A percentile compares a stretch with the other conserved stretches of the same genome.
These are phyloP conservation scores for Coelopa frigida DNA, from an alignment of 1,140 invertebrate species.

Conservation along the genomic window DNA sequence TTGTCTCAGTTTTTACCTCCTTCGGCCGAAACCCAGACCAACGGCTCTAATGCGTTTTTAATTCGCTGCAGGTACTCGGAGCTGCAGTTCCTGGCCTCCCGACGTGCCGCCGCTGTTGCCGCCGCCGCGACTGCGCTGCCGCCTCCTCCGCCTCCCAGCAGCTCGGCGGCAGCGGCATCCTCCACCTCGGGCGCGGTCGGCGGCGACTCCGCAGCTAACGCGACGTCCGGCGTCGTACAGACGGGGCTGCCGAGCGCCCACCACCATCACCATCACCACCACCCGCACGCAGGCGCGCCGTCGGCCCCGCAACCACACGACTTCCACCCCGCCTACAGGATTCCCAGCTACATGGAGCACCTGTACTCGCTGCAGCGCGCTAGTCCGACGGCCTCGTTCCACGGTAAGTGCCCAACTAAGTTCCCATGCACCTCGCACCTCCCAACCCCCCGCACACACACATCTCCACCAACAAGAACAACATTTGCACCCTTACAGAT, in stretches of 20 bases:
- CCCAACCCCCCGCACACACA: no score
- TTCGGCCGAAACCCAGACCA: no score
- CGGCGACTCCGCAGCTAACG: no score
- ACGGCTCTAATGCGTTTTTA: neutral
- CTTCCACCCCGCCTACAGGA: constrained; percentile 56
- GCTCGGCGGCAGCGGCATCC: constrained; percentile 2
- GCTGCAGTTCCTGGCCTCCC: constrained; percentile 37
- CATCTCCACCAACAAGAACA: no score
- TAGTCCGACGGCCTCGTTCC: constrained; percentile 48
- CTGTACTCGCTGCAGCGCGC: constrained; percentile 57
- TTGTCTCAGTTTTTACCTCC: no score
- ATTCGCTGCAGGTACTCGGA: constrained; percentile 36
- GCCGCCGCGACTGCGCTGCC: constrained; percentile 38
- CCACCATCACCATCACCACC: constrained; percentile 21
- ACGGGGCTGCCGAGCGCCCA: no score
- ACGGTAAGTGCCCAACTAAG: constrained; percentile 39
- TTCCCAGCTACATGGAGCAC: constrained; percentile 63
- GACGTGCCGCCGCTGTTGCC: constrained; percentile 41
- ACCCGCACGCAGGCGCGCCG: constrained; percentile 14
- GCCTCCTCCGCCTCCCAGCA: constrained; percentile 15
- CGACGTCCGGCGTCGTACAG: neutral
- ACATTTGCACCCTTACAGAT: constrained; percentile 20
- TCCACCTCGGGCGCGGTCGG: neutral
- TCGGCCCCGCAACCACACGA: constrained; percentile 36
- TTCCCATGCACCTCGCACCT: no score